phyloP scores from a whole-genome alignment of 2,888 invertebrate genomes.

The Cylloceria caligata region DNA sequence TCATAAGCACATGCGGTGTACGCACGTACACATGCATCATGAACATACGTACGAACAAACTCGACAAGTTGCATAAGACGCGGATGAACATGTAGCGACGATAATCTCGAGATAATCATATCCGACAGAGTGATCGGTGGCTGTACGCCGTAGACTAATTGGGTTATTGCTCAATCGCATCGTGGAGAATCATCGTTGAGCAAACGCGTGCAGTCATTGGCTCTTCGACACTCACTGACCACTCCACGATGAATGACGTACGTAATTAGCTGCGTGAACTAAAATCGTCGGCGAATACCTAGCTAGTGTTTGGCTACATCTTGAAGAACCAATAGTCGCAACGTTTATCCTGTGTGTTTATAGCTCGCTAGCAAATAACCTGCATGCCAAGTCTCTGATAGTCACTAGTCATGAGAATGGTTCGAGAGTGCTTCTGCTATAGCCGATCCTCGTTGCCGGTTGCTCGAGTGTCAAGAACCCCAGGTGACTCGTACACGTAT shows the following conservation, averaged over 20 bases:
- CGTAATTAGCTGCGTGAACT: neutral
- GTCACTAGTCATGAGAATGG: constrained; percentile 24
- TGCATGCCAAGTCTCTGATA: neutral
- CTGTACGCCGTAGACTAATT: constrained; percentile 45
- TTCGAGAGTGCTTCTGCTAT: constrained; percentile 27
- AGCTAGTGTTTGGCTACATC: neutral
- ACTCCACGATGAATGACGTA: neutral
- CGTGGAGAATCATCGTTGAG: constrained; percentile 49
- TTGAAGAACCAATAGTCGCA: neutral
- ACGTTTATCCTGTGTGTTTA: neutral
- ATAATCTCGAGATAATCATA: constrained; percentile 54
- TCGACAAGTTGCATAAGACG: constrained; percentile 36
- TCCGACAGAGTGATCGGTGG: constrained; percentile 39
- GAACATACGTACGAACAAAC: constrained; percentile 42
- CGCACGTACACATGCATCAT: constrained; percentile 30
- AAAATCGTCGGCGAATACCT: neutral
- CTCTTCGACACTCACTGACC: neutral
- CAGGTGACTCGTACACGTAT: constrained; percentile 12
- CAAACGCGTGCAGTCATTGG: neutral
- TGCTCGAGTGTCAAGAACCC: constrained; percentile 41
- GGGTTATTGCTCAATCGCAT: constrained; percentile 45
- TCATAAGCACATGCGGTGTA: constrained; percentile 20
- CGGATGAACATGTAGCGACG: constrained; percentile 47
- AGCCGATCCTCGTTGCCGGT: neutral
- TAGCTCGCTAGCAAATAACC: neutral